Evolutionary conservation across 1,140 invertebrate genomes (phyloP).

Genomic region (Elymnias hypermnestra): DNA sequence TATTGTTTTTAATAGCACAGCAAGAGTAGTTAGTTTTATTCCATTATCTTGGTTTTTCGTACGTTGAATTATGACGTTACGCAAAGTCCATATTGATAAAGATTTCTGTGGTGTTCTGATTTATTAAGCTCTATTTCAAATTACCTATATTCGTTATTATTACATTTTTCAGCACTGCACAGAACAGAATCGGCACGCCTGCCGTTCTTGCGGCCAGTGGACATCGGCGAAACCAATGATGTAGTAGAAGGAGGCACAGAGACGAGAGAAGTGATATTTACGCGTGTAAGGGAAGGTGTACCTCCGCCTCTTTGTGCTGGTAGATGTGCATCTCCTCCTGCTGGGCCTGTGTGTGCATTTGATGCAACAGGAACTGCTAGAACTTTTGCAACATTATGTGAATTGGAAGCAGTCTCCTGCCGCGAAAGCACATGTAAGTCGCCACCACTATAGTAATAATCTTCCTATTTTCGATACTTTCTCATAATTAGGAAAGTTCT

Average conservation of each 20-base stretch:
- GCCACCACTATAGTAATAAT: too few species aligned
- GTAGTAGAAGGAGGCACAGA: conserved; percentile 20
- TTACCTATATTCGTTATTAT: too few species aligned
- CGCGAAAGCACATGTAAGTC: conserved; percentile 74
- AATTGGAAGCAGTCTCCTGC: conserved; percentile 72
- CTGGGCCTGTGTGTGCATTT: conserved; percentile 74
- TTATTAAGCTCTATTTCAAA: too few species aligned
- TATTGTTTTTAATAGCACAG: too few species aligned
- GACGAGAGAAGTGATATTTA: conserved; percentile 31
- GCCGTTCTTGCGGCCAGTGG: conserved; percentile 38
- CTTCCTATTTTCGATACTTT: too few species aligned
- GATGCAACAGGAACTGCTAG: conserved; percentile 69
- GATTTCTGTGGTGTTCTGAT: too few species aligned
- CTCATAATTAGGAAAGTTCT: not conserved
- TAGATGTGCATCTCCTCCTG: conserved; percentile 52
- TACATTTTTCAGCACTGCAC: conserved; percentile 49
- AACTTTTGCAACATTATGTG: conserved; percentile 74
- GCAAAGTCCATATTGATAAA: too few species aligned
- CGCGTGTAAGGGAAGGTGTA: conserved; percentile 48
- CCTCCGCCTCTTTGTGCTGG: conserved; percentile 67
- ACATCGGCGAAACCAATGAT: conserved; percentile 36
- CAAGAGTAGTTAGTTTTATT: too few species aligned
- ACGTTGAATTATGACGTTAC: too few species aligned
- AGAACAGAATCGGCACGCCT: conserved; percentile 38
- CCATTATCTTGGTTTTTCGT: too few species aligned